These are phyloP conservation scores for Intellagama lesueurii DNA, from an alignment of 2,797 vertebrate genomes.

Conservation along the genomic window DNA sequence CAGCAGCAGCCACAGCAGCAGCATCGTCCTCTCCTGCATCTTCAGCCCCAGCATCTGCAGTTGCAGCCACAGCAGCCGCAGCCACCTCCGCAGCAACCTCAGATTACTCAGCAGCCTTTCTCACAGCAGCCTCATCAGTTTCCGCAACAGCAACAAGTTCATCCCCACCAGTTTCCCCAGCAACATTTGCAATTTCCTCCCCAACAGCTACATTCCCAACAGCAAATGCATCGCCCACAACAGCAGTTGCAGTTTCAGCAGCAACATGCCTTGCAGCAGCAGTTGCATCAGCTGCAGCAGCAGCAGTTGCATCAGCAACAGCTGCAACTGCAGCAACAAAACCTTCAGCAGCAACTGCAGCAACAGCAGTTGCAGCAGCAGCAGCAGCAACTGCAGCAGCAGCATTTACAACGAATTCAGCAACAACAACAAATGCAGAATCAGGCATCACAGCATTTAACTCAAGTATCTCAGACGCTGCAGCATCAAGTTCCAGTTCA, in stretches of 20 bases:
- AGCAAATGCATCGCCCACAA: constrained; percentile 79
- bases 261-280: constrained; percentile 84
- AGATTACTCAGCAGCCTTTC: constrained; percentile 76
- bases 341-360: constrained; percentile 72
- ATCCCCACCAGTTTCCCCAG: constrained; percentile 80
- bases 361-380: constrained; percentile 66
- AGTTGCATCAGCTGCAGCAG: constrained; percentile 84
- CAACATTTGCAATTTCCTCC: constrained; percentile 81
- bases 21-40: constrained; percentile 79
- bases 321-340: constrained; percentile 81
- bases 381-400: constrained; percentile 83
- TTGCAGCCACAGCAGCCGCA: constrained; percentile 80
- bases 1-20: constrained; percentile 81
- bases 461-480: constrained; percentile 76
- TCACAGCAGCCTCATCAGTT: constrained; percentile 75
- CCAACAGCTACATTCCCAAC: constrained; percentile 80
- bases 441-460: constrained; percentile 74
- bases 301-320: constrained; percentile 83
- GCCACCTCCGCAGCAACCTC: constrained; percentile 76
- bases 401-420: constrained; percentile 69
- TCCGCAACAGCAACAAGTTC: constrained; percentile 75
- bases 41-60: constrained; percentile 80
- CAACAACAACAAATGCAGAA: constrained; percentile 77
- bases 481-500: constrained; percentile 77
- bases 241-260: constrained; percentile 82